phyloP scores from a whole-genome alignment of 2,113 vertebrate genomes.

The Tragelaphus imberbis region DNA sequence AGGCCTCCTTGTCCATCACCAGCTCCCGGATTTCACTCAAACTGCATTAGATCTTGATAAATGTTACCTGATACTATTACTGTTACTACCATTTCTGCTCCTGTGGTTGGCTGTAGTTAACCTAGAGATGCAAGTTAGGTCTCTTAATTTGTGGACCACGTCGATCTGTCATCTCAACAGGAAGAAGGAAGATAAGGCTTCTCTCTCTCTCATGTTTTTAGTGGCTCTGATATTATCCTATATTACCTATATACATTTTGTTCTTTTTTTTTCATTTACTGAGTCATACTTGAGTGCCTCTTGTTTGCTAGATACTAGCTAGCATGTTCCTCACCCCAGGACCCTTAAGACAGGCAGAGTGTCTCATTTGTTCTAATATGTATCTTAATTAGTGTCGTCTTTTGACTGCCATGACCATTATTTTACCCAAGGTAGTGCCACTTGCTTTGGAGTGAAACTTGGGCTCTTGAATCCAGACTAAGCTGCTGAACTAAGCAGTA shows the following conservation, averaged over 20 bases:
- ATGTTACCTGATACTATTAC: too few species aligned
- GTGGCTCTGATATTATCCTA: not conserved
- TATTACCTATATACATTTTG: not conserved
- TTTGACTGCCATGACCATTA: not conserved
- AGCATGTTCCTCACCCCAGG: not conserved
- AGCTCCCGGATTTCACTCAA: not conserved
- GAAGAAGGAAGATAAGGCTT: not conserved
- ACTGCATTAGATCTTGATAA: too few species aligned
- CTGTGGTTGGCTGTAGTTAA: too few species aligned
- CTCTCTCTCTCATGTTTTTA: not conserved
- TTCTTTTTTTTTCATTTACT: not conserved
- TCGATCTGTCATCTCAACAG: not conserved
- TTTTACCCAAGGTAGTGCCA: not conserved
- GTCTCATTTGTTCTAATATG: not conserved
- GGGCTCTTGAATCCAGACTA: not conserved
- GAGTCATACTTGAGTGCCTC: not conserved
- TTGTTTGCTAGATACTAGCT: not conserved
- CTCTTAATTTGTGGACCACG: not conserved
- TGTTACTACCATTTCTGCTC: too few species aligned
- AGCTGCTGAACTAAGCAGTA: not conserved
- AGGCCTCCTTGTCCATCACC: not conserved
- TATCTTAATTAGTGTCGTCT: not conserved
- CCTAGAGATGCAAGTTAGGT: not conserved
- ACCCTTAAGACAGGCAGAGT: not conserved
- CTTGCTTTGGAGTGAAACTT: not conserved